These are phyloP conservation scores for Euplagia quadripunctaria DNA, from an alignment of 2,888 invertebrate genomes.

Conservation along the genomic window DNA sequence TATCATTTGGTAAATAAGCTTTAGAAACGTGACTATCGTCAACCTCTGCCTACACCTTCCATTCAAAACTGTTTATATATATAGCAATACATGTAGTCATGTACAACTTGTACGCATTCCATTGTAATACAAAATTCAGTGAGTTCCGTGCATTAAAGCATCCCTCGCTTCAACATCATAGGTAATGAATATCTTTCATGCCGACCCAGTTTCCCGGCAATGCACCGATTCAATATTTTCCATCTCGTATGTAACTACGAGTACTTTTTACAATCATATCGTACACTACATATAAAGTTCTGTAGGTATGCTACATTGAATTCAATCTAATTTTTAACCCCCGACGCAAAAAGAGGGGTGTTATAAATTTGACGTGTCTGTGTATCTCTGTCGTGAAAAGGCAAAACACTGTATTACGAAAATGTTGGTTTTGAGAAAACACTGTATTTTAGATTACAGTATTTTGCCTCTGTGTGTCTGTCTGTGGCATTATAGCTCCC, in stretches of 20 bases:
- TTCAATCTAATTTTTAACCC: neutral
- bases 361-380: too few species aligned
- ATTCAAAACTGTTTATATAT: neutral
- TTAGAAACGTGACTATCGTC: neutral
- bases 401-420: too few species aligned
- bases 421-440: too few species aligned
- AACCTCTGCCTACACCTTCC: neutral
- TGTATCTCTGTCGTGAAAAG: too few species aligned
- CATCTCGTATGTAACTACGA: neutral
- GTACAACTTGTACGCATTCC: neutral
- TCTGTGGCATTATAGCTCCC: too few species aligned
- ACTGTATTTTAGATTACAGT: too few species aligned
- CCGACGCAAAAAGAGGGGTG: too few species aligned
- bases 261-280: neutral
- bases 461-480: too few species aligned
- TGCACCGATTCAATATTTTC: neutral
- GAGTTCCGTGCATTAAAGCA: slow-evolving; percentile 3
- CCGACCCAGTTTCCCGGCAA: slow-evolving; percentile 29
- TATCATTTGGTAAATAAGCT: neutral
- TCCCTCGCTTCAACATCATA: slow-evolving; percentile 20
- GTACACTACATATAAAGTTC: neutral
- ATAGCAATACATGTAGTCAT: neutral
- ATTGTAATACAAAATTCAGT: neutral
- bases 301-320: neutral
- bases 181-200: slow-evolving; percentile 48